Base-by-base conservation (phyloP, 2,888 invertebrate species). In the Diarsia rubi region DNA sequence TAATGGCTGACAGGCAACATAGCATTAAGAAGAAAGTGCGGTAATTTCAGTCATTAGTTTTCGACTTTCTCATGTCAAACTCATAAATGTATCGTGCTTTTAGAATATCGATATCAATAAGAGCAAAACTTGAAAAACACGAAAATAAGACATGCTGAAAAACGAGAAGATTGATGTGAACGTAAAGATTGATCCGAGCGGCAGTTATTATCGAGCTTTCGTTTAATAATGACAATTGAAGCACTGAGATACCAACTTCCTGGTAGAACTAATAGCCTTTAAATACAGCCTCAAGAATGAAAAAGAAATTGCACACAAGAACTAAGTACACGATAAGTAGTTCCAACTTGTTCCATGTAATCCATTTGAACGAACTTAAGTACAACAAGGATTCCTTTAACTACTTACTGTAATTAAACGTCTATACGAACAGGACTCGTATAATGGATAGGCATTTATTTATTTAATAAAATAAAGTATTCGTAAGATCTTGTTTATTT, bases 401-500 rank as follows among this genome's bases (percentile, higher is more conserved):
- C 44, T 57, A 69, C 44, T 63, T 57, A 69, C 44, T 63, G 75
- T 65, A 79, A 85, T 83, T 59, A 83, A 37, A 47, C 27, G n/a
- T 60, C 45, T 31, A 52, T 21, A n/a, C n/a, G n/a, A 11, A 78
- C 65, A 79, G 47, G 59, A 54, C 72, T 69, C 64, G n/a, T 60
- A 64, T 77, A 79, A 79, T 65, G 57, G 16, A 67, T 42, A 37
- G 5, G 9, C 66, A 73, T 76, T 75, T 69, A 71, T 54, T 71
- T 11, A 52, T 75, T 74, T 31, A 52, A 37, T 19, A 42, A 69
- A 69, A 83, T 31, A 24, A 67, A 63, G 45, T 24, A 24, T 79
- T 69, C 71, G 31, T 68, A 76, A 78, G 44, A 84, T n/a, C 73
- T 68, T 63, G 62, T 83, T 76, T 27, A 57, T 47, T 37, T 65